Percentiles rank a stretch among this genome's conserved stretches.
Evolutionary conservation across 2,113 vertebrate genomes (phyloP).

Genomic region (Coptodon rendalli): DNA sequence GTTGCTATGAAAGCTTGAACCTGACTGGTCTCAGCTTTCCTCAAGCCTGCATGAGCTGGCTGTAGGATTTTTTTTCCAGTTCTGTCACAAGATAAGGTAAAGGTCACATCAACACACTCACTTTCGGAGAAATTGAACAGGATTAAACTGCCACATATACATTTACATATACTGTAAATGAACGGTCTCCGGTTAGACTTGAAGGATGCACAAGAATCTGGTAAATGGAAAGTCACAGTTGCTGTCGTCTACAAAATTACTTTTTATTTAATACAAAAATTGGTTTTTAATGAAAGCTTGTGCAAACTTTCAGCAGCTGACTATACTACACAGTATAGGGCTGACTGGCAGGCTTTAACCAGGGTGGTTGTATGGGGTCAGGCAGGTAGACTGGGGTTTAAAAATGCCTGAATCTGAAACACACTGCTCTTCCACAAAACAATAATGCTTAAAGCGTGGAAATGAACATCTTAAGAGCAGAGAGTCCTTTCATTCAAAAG

Average conservation of each 20-base stretch:
- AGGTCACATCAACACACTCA: background rate
- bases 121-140: background rate
- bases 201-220: background rate
- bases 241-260: background rate
- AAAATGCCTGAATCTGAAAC: background rate
- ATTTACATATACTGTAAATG: background rate
- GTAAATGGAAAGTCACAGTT: background rate
- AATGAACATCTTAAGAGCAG: background rate
- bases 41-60: background rate
- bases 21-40: background rate
- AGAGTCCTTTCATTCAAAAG: background rate
- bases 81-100: background rate
- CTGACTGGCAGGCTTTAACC: background rate
- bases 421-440: background rate
- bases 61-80: background rate
- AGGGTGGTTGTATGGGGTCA: background rate
- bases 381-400: background rate
- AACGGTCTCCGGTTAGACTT: background rate
- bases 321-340: background rate
- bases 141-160: background rate
- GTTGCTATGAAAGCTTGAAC: background rate
- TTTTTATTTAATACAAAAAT: background rate
- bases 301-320: background rate
- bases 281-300: background rate
- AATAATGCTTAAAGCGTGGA: background rate